Conservation (phyloP, 2,113 vertebrate genomes). For the Trichechus manatus region DNA sequence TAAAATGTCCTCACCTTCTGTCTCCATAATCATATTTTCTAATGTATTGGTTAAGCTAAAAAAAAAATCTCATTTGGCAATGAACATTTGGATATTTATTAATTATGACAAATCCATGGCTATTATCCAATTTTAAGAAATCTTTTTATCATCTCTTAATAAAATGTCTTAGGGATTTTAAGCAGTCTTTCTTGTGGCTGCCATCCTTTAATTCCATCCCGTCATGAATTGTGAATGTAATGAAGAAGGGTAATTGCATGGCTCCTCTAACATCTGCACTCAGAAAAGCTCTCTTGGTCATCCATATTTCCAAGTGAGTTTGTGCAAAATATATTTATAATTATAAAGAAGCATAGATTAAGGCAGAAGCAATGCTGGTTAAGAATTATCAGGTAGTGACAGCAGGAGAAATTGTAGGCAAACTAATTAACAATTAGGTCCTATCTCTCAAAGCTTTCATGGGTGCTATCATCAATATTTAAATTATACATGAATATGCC, state of each 20-base stretch:
- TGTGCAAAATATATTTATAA: conserved; percentile 54
- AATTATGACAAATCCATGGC: conserved; percentile 61
- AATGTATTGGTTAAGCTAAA: conserved; percentile 78
- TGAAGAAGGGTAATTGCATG: background rate
- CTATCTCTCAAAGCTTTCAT: conserved; percentile 71
- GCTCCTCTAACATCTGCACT: background rate
- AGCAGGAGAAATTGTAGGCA: conserved; percentile 63
- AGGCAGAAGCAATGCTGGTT: conserved; percentile 68
- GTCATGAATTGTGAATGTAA: conserved; percentile 43
- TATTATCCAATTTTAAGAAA: conserved; percentile 51
- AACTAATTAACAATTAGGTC: conserved; percentile 78
- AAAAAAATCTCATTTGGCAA: conserved; percentile 66
- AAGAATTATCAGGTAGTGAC: conserved; percentile 73
- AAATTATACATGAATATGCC: conserved; percentile 51
- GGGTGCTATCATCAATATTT: conserved; percentile 74
- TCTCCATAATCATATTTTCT: conserved; percentile 72
- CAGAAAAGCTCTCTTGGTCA: background rate
- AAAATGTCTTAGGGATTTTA: conserved; percentile 46
- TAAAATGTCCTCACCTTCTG: conserved; percentile 50
- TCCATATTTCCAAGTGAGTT: conserved; percentile 55
- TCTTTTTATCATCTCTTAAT: conserved; percentile 70
- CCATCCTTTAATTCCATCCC: conserved; percentile 17
- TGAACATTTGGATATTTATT: conserved; percentile 77
- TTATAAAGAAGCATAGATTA: conserved; percentile 64
- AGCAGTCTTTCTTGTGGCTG: conserved; percentile 45